These are phyloP conservation scores for Clostera curtula DNA, from an alignment of 2,888 invertebrate genomes.

Conservation along the genomic window DNA sequence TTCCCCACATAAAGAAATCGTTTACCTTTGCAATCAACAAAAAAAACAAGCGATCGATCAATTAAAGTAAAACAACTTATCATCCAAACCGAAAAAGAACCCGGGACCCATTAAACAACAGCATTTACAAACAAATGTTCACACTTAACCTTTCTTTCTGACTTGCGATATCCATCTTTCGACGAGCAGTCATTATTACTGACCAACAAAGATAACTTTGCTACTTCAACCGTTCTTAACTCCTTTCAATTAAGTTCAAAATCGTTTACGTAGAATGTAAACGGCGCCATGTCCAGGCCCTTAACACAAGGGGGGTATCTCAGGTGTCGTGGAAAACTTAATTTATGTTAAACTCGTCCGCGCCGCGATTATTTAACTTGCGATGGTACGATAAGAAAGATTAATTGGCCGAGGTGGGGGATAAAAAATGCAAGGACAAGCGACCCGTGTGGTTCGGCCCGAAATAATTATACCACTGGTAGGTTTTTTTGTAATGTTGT, in stretches of 20 bases:
- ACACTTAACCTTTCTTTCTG: constrained; percentile 71
- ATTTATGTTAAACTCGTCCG: constrained; percentile 72
- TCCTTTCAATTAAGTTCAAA: constrained; percentile 19
- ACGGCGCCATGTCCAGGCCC: constrained; percentile 25
- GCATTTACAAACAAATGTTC: constrained; percentile 74
- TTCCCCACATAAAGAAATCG: constrained; percentile 21
- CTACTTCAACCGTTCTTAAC: constrained; percentile 11
- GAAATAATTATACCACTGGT: constrained; percentile 29
- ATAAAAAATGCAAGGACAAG: constrained; percentile 53
- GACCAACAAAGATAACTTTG: constrained; percentile 22
- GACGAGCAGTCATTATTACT: constrained; percentile 64
- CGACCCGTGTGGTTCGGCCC: constrained; percentile 49
- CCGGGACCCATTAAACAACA: constrained; percentile 65
- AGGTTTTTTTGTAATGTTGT: no score
- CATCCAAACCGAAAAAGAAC: constrained; percentile 49
- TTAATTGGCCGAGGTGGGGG: constrained; percentile 53
- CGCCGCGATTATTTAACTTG: constrained; percentile 66
- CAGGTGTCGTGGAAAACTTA: constrained; percentile 71
- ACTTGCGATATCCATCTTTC: constrained; percentile 62
- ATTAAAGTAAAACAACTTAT: constrained; percentile 58
- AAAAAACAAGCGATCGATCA: constrained; percentile 43
- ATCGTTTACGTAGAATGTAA: constrained; percentile 8
- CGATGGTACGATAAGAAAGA: constrained; percentile 67
- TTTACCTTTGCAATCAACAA: constrained; percentile 26
- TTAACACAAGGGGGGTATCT: constrained; percentile 61